Evolutionary conservation across 1,140 invertebrate species (phyloP).

Genomic region (Papilio xuthus): DNA sequence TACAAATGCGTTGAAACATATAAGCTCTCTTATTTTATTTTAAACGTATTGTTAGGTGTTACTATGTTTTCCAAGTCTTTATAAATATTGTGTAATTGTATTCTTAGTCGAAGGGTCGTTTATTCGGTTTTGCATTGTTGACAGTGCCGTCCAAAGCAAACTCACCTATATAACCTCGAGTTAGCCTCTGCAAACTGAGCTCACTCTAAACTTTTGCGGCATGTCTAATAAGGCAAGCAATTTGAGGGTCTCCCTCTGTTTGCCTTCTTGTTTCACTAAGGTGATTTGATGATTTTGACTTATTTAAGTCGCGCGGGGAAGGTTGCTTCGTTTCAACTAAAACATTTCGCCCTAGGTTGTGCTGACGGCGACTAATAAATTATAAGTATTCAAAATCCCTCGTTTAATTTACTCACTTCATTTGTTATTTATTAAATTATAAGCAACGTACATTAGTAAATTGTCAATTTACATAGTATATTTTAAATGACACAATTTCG

Average conservation of each 20-base stretch:
- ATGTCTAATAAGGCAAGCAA: conserved; percentile 77
- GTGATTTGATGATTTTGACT: conserved; percentile 80
- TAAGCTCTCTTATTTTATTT: not conserved
- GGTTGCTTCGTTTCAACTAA: conserved; percentile 44
- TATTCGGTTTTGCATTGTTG: conserved; percentile 58
- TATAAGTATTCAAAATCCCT: conserved; percentile 21
- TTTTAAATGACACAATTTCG: not conserved
- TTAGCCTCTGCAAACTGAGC: conserved; percentile 75
- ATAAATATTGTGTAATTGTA: conserved; percentile 38
- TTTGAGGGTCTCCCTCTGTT: conserved; percentile 75
- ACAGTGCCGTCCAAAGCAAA: conserved; percentile 71
- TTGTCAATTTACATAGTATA: not conserved
- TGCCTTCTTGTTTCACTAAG: conserved; percentile 72
- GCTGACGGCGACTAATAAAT: conserved; percentile 23
- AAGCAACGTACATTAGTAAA: not conserved
- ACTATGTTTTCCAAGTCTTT: conserved; percentile 18
- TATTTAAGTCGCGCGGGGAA: conserved; percentile 62
- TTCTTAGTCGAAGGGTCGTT: conserved; percentile 42
- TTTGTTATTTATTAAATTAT: conserved; percentile 14
- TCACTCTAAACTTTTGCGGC: conserved; percentile 77
- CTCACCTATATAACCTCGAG: conserved; percentile 66
- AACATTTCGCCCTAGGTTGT: conserved; percentile 41
- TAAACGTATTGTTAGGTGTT: not conserved
- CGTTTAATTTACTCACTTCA: conserved; percentile 14
- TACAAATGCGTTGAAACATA: not conserved